Percentiles rank a stretch among this genome's conserved stretches.
Conservation (phyloP, 1,140 invertebrate species). For the Triops cancriformis region DNA sequence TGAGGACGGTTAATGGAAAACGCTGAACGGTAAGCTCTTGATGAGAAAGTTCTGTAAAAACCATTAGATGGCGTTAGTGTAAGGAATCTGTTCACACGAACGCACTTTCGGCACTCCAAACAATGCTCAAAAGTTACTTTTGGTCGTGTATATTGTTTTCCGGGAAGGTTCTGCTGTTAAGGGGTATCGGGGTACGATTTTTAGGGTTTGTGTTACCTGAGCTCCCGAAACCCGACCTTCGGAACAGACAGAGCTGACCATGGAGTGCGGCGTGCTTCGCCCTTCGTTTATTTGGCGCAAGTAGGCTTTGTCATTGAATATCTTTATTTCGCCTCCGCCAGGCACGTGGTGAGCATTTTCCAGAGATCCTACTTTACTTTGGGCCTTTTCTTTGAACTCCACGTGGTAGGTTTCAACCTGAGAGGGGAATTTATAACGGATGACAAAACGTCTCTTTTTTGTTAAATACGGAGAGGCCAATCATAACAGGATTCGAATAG, state of each 20-base stretch:
- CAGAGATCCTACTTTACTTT: conserved; percentile 81
- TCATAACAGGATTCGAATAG: no score
- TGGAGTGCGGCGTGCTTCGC: conserved; percentile 39
- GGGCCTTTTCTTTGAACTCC: conserved; percentile 60
- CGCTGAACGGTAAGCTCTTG: no score
- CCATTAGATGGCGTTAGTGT: no score
- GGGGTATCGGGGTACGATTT: neutral
- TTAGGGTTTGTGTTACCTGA: conserved; percentile 44
- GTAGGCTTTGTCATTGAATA: conserved; percentile 90
- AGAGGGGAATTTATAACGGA: conserved; percentile 34
- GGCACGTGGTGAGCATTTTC: conserved; percentile 90
- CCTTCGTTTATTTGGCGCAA: conserved; percentile 66
- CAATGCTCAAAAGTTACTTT: neutral
- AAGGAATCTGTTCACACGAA: no score
- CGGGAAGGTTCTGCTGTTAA: neutral
- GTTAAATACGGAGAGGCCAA: no score
- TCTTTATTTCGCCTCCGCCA: conserved; percentile 79
- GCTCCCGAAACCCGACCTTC: conserved; percentile 46
- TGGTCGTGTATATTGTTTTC: neutral
- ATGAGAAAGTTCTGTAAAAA: no score
- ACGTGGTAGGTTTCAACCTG: conserved; percentile 82
- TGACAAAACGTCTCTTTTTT: neutral
- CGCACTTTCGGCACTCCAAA: no score
- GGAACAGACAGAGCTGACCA: conserved; percentile 28
- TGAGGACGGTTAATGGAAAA: no score